Conservation (phyloP, 1,140 invertebrate species). For the Cotesia vestalis region DNA sequence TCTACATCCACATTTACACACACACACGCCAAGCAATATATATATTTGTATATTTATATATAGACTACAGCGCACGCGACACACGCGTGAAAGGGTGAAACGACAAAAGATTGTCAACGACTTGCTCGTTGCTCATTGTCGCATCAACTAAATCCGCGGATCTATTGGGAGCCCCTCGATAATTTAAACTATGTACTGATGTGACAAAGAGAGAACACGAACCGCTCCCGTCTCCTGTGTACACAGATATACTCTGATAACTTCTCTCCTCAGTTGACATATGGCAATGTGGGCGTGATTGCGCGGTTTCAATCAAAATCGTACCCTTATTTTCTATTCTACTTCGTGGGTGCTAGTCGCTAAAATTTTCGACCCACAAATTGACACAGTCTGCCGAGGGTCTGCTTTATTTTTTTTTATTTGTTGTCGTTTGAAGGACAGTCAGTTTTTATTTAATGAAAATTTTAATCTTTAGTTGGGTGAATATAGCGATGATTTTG, state of each 20-base stretch:
- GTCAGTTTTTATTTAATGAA: too few relatives aligned
- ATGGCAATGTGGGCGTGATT: not conserved
- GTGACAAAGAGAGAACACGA: too few relatives aligned
- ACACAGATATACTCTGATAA: not conserved
- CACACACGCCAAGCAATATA: not conserved
- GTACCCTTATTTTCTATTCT: not conserved
- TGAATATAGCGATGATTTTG: too few relatives aligned
- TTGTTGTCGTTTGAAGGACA: not conserved
- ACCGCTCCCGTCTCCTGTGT: not conserved
- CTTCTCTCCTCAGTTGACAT: not conserved
- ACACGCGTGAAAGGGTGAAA: conserved; percentile 15
- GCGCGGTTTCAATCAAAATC: conserved; percentile 27
- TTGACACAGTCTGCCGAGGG: conserved; percentile 18
- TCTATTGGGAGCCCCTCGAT: not conserved
- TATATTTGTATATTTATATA: too few relatives aligned
- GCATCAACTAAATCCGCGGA: conserved; percentile 3
- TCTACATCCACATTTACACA: conserved; percentile 2
- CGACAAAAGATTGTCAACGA: conserved; percentile 31
- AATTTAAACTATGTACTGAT: not conserved
- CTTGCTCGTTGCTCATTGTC: conserved; percentile 17
- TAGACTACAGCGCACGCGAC: not conserved
- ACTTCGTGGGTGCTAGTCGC: too few relatives aligned
- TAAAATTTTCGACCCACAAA: conserved; percentile 3
- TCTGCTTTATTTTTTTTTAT: conserved; percentile 9
- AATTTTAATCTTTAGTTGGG: too few relatives aligned